Evolutionary conservation across 2,888 invertebrate species (phyloP).

Genomic region (Lepidocyrtinus sp.): DNA sequence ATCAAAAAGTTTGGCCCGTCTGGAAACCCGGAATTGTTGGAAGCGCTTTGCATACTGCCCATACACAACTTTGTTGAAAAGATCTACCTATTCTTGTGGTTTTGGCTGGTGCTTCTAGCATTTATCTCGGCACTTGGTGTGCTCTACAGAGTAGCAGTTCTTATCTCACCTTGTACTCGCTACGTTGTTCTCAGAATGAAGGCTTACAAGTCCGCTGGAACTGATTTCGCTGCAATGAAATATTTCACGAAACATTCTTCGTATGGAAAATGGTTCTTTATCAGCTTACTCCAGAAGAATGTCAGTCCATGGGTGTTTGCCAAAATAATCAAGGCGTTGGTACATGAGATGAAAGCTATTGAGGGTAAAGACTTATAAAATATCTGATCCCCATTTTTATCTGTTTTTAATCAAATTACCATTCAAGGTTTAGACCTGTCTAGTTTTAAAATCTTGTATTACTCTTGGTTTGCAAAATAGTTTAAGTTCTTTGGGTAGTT

Average conservation of each 20-base stretch:
- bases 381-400: too few species aligned
- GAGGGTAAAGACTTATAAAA: not conserved
- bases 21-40: not conserved
- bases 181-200: conserved; percentile 10
- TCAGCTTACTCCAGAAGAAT: conserved; percentile 38
- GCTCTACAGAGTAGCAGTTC: conserved; percentile 6
- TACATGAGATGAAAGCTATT: not conserved
- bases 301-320: conserved; percentile 6
- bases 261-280: conserved; percentile 39
- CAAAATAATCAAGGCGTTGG: not conserved
- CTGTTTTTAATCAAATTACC: not conserved
- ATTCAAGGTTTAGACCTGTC: not conserved
- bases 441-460: not conserved
- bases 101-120: conserved; percentile 32
- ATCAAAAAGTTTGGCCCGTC: not conserved
- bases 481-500: not conserved
- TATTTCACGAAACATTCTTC: not conserved
- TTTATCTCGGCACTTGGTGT: not conserved
- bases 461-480: not conserved
- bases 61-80: conserved; percentile 37
- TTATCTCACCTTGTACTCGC: not conserved
- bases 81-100: conserved; percentile 40
- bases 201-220: not conserved
- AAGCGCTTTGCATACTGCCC: conserved; percentile 34
- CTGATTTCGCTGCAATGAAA: not conserved